Evolutionary conservation across 2,888 invertebrate species (phyloP).

Genomic region (Dilophus febrilis): DNA sequence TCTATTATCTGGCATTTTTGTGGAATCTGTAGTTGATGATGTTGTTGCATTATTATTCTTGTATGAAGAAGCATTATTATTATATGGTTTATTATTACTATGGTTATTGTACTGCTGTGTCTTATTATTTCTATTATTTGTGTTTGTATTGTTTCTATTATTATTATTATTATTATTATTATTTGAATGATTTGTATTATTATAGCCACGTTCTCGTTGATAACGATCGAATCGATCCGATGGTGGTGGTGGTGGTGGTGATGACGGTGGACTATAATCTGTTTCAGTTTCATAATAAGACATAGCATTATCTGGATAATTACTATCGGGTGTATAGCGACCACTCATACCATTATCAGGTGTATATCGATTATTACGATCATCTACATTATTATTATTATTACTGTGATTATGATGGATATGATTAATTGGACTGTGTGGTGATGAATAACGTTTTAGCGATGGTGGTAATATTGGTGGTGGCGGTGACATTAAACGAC

Average conservation of each 20-base stretch:
- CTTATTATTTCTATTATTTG: too few species aligned
- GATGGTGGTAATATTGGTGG: constrained; percentile 15
- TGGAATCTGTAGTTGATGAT: too few species aligned
- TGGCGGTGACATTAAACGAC: constrained; percentile 36
- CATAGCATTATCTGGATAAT: constrained; percentile 32
- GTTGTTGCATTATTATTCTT: too few species aligned
- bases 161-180: too few species aligned
- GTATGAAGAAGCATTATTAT: too few species aligned
- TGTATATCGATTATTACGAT: constrained; percentile 27
- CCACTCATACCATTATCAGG: constrained; percentile 22
- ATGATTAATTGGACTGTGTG: constrained; percentile 12
- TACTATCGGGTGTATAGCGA: constrained; percentile 38
- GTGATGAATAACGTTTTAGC: constrained; percentile 9
- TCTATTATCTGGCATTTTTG: constrained; percentile 5
- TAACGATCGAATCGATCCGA: too few species aligned
- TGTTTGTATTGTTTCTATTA: too few species aligned
- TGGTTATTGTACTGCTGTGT: too few species aligned
- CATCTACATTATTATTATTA: constrained; percentile 19
- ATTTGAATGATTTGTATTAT: too few species aligned
- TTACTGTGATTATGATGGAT: constrained; percentile 13
- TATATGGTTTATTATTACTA: too few species aligned
- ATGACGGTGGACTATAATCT: constrained; percentile 41
- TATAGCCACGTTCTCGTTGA: too few species aligned
- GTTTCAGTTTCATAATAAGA: constrained; percentile 41
- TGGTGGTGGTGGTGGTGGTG: not conserved